Conservation (phyloP, 2,113 vertebrate genomes). For the Notarius quadriscutis region DNA sequence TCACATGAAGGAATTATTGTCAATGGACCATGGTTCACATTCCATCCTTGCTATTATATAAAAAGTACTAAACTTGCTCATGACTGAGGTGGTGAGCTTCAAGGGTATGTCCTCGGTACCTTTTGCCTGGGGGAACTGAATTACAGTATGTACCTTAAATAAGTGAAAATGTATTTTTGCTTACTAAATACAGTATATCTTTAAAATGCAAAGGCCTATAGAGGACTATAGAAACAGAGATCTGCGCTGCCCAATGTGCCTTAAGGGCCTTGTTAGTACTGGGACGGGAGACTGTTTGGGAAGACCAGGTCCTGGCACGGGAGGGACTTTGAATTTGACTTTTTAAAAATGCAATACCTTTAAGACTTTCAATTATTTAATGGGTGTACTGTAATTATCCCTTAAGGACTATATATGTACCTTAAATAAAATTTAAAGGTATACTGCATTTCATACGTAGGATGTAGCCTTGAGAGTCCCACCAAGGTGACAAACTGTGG, state of each 20-base stretch:
- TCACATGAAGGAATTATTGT: conserved; percentile 32
- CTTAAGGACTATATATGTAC: not conserved
- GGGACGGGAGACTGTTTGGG: too few species aligned
- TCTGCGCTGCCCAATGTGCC: too few species aligned
- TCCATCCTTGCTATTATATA: conserved; percentile 46
- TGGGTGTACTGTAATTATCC: not conserved
- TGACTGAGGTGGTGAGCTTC: not conserved
- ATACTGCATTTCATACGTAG: not conserved
- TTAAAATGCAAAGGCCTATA: not conserved
- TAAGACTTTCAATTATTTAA: not conserved
- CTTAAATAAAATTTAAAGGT: not conserved
- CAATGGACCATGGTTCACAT: conserved; percentile 42
- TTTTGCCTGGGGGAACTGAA: not conserved
- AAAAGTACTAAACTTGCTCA: not conserved
- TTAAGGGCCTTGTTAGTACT: too few species aligned
- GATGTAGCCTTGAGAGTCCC: too few species aligned
- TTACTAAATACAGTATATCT: not conserved
- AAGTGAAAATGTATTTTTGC: not conserved
- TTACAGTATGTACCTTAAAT: not conserved
- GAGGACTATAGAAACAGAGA: too few species aligned
- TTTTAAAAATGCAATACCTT: not conserved
- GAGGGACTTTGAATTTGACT: too few species aligned
- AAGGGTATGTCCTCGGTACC: not conserved
- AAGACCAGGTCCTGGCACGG: too few species aligned
- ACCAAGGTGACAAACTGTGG: not conserved